Conservation (phyloP, 1,140 invertebrate species). For the Drosophila punjabiensis region DNA sequence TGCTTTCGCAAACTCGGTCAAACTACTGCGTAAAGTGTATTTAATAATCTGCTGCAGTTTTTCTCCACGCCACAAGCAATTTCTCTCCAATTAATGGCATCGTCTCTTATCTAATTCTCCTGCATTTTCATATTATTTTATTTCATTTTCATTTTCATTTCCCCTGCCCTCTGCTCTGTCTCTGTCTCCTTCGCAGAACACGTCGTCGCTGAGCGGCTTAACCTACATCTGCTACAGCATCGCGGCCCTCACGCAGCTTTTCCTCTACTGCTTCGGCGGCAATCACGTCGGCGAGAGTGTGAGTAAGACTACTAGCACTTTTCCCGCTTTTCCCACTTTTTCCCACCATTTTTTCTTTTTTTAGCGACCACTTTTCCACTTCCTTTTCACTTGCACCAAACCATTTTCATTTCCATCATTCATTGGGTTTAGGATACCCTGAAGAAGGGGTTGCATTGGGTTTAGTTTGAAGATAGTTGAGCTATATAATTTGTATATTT, state of each 20-base stretch:
- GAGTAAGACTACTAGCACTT: conserved; percentile 40
- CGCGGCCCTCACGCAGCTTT: conserved; percentile 76
- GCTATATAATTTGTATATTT: no score
- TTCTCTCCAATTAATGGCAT: conserved; percentile 52
- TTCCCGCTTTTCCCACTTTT: conserved; percentile 3
- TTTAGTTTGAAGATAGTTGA: neutral
- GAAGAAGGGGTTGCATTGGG: neutral
- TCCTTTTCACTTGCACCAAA: conserved; percentile 3
- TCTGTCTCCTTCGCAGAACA: conserved; percentile 55
- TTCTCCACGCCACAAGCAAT: conserved; percentile 20
- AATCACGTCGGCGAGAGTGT: conserved; percentile 81
- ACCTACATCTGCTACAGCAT: conserved; percentile 79
- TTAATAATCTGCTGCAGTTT: conserved; percentile 31
- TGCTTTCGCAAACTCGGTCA: conserved; percentile 25
- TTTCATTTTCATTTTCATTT: neutral
- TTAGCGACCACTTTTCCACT: conserved; percentile 5
- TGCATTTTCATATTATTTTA: conserved; percentile 24
- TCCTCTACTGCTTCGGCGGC: conserved; percentile 78
- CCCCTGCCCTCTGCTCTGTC: neutral
- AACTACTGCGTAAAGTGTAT: conserved; percentile 14
- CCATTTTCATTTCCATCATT: conserved; percentile 37
- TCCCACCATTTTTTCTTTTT: neutral
- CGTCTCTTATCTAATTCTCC: conserved; percentile 31
- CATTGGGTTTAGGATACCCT: conserved; percentile 23
- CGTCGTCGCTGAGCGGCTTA: conserved; percentile 76